Conservation (phyloP, 2,113 vertebrate species). For the Ochotona princeps region DNA sequence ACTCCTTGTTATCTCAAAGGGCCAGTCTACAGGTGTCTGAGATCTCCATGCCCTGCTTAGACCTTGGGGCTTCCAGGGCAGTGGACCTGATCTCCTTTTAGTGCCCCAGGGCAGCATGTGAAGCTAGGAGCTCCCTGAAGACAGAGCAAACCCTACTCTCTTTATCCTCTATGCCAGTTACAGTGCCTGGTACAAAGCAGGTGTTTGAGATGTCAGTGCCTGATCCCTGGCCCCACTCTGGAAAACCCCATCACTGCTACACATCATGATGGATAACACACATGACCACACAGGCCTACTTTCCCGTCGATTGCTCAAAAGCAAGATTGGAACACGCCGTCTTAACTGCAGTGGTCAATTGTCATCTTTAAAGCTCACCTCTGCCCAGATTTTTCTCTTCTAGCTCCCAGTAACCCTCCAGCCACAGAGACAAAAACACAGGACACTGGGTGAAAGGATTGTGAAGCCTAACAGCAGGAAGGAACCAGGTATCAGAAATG, state of each 20-base stretch:
- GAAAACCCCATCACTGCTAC: not conserved
- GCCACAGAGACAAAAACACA: conserved; percentile 66
- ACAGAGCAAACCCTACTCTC: not conserved
- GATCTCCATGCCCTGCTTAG: not conserved
- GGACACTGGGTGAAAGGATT: too few species aligned
- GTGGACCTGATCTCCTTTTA: not conserved
- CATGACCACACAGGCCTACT: conserved; percentile 59
- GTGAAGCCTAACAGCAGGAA: too few species aligned
- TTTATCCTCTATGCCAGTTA: not conserved
- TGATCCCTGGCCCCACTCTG: not conserved
- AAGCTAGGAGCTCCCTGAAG: not conserved
- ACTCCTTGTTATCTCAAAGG: not conserved
- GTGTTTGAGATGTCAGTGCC: not conserved
- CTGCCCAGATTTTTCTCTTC: conserved; percentile 85
- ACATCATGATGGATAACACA: fast-evolving
- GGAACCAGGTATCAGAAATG: not conserved
- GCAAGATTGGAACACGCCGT: conserved; percentile 84
- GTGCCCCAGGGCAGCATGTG: not conserved
- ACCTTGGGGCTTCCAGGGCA: not conserved
- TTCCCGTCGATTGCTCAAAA: conserved; percentile 85
- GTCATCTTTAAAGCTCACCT: conserved; percentile 87
- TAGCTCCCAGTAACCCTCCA: conserved; percentile 85
- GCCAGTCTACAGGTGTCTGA: not conserved
- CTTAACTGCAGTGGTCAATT: conserved; percentile 82
- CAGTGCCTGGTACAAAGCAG: not conserved